A percentile compares a stretch with the other conserved stretches of the same genome.
Conservation (phyloP, 2,888 invertebrate species). For the Tiliacea citrago region DNA sequence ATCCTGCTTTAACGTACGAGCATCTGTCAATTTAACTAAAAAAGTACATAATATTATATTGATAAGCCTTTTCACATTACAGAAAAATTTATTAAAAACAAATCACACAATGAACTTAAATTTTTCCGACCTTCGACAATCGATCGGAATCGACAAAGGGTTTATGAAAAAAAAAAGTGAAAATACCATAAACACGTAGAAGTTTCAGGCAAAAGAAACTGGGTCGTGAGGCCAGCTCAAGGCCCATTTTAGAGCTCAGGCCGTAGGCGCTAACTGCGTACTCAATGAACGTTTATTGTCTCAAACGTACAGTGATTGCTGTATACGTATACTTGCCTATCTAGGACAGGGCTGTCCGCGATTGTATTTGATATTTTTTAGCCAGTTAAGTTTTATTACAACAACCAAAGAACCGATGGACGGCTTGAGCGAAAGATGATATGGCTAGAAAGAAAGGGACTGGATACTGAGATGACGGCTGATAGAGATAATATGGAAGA, state of each 20-base stretch:
- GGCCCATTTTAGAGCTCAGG: conserved; percentile 66
- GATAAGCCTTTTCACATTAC: background rate
- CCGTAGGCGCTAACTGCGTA: conserved; percentile 78
- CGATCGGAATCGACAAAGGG: conserved; percentile 40
- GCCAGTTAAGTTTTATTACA: background rate
- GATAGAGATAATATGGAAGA: no score
- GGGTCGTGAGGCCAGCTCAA: conserved; percentile 64
- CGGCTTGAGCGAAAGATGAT: background rate
- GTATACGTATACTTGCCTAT: conserved; percentile 51
- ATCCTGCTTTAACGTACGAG: background rate
- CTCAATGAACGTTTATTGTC: conserved; percentile 80
- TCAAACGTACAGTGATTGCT: conserved; percentile 70
- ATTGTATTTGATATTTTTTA: background rate
- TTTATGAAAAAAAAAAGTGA: conserved; percentile 41
- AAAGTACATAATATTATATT: background rate
- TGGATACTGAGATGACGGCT: background rate
- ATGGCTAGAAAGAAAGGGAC: background rate
- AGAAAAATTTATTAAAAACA: no score
- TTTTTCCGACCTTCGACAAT: conserved; percentile 36
- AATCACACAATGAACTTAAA: conserved; percentile 3
- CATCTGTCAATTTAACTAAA: background rate
- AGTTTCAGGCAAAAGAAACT: conserved; percentile 60
- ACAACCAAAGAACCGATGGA: background rate
- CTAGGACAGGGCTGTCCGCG: conserved; percentile 54
- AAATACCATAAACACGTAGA: conserved; percentile 43